Conservation (phyloP, 2,888 invertebrate genomes). For the Stenurella melanura region DNA sequence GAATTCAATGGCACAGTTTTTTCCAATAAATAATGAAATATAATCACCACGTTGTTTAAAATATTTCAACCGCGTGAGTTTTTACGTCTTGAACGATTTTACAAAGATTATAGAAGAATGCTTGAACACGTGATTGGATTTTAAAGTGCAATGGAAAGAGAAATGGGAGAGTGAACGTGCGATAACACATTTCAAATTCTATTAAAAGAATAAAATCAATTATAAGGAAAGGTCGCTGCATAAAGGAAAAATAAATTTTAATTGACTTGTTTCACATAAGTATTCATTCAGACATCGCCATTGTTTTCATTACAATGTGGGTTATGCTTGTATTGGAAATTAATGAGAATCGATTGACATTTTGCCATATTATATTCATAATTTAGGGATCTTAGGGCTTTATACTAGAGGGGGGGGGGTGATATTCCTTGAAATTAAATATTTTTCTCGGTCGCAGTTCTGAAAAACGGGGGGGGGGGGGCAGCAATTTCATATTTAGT, state of each 20-base stretch:
- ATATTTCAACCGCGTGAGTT: conserved; percentile 4
- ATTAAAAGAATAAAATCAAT: background rate
- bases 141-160: background rate
- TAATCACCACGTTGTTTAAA: background rate
- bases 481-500: too few species aligned
- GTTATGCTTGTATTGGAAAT: background rate
- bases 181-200: background rate
- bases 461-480: too few species aligned
- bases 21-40: background rate
- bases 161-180: background rate
- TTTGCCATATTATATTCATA: background rate
- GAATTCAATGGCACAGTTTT: conserved; percentile 12
- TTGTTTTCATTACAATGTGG: background rate
- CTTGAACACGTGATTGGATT: background rate
- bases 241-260: background rate
- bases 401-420: too few species aligned
- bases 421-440: too few species aligned
- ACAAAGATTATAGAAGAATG: background rate
- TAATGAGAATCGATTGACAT: background rate
- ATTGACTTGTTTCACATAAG: background rate
- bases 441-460: too few species aligned
- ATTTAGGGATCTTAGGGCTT: too few species aligned
- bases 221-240: background rate
- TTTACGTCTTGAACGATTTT: background rate
- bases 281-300: background rate